Evolutionary conservation across 2,888 invertebrate species (phyloP).

Genomic region (Leptopterna dolabrata): DNA sequence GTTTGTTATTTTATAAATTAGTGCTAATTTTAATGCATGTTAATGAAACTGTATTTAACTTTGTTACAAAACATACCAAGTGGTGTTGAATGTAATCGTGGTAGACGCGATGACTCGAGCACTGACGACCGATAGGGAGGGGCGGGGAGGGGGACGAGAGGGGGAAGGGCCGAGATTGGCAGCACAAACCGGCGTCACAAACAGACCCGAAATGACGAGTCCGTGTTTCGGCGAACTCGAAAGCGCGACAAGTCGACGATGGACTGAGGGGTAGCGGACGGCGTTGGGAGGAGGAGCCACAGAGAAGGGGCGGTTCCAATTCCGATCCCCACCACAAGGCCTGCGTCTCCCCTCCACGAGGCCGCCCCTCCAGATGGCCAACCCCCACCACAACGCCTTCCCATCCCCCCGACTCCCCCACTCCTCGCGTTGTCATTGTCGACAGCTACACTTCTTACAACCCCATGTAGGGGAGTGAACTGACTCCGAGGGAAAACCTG

Average conservation of each 20-base stretch:
- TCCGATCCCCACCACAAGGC: neutral
- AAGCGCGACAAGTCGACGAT: constrained; percentile 18
- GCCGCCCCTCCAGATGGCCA: neutral
- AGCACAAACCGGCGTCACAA: constrained; percentile 23
- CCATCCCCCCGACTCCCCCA: neutral
- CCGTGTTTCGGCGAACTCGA: neutral
- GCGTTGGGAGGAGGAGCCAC: neutral
- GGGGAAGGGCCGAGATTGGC: constrained; percentile 10
- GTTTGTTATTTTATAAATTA: too few relatives aligned
- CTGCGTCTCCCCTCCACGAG: neutral
- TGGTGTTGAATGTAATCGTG: neutral
- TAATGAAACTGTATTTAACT: neutral
- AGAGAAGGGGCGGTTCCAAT: neutral
- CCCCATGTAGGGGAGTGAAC: neutral
- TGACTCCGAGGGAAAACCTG: neutral
- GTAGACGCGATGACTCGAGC: constrained; percentile 26
- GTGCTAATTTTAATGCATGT: too few relatives aligned
- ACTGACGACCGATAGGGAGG: neutral
- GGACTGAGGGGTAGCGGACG: neutral
- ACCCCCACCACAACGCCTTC: neutral
- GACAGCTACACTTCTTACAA: too few relatives aligned
- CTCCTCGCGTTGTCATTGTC: too few relatives aligned
- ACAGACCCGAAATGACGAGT: neutral
- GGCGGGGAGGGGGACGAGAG: neutral
- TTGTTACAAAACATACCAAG: neutral